These are phyloP conservation scores for Enteromius viviparus DNA, from an alignment of 2,797 vertebrate species.

Conservation along the genomic window DNA sequence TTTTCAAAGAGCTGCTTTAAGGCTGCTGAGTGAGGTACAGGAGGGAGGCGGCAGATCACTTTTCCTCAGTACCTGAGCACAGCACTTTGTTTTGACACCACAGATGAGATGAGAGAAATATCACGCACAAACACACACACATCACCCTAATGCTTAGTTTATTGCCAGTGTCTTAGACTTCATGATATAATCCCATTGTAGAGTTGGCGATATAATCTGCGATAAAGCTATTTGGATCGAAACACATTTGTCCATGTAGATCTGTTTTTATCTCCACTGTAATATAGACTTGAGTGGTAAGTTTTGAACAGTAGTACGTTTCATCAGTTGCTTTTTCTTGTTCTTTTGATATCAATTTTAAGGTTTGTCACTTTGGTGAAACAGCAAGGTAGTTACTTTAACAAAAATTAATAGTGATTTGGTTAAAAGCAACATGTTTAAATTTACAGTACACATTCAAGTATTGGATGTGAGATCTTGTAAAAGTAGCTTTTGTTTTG, in stretches of 20 bases:
- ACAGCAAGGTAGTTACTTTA: neutral
- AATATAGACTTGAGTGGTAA: slow-evolving; percentile 29
- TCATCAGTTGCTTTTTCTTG: neutral
- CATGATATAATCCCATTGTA: slow-evolving; percentile 45
- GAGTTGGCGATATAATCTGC: slow-evolving; percentile 43
- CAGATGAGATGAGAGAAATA: slow-evolving; percentile 40
- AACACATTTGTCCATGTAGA: slow-evolving; percentile 53
- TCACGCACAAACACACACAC: slow-evolving; percentile 56
- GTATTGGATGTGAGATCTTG: neutral
- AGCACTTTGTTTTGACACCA: slow-evolving; percentile 61
- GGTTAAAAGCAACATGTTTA: neutral
- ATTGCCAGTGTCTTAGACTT: slow-evolving; percentile 34
- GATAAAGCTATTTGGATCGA: slow-evolving; percentile 39
- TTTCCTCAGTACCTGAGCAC: slow-evolving; percentile 27
- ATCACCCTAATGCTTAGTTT: slow-evolving; percentile 54
- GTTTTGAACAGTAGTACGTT: neutral
- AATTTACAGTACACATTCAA: neutral
- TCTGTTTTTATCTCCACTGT: slow-evolving; percentile 50
- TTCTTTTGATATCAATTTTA: neutral
- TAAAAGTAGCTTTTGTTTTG: neutral
- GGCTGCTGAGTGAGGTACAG: slow-evolving; percentile 66
- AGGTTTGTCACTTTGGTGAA: neutral
- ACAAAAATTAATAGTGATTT: neutral
- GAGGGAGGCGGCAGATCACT: slow-evolving; percentile 49
- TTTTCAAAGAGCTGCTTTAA: slow-evolving; percentile 64